phyloP scores from a whole-genome alignment of 2,797 vertebrate genomes.

The Acrossocheilus fasciatus region DNA sequence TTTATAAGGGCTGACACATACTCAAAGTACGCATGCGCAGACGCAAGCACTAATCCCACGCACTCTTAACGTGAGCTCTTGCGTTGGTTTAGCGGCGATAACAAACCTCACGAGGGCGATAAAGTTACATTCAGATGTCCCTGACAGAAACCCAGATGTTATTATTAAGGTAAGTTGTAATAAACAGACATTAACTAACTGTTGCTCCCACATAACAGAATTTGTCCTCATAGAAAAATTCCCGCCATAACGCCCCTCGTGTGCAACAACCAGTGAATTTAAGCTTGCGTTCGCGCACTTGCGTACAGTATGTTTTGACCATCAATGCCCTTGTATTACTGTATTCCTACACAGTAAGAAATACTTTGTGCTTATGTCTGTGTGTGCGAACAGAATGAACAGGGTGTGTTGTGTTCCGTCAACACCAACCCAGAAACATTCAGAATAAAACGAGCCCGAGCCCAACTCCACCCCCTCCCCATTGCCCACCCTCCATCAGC shows the following conservation, averaged over 20 bases:
- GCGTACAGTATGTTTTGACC: neutral
- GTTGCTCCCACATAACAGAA: neutral
- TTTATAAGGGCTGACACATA: neutral
- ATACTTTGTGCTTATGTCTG: conserved; percentile 57
- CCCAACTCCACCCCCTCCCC: conserved; percentile 54
- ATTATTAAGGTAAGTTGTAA: neutral
- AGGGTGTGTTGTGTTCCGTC: conserved; percentile 73
- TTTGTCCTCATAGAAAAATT: neutral
- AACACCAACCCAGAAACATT: conserved; percentile 80
- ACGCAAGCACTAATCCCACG: neutral
- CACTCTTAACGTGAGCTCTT: neutral
- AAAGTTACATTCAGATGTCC: conserved; percentile 16
- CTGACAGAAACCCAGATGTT: neutral
- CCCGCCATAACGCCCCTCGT: neutral
- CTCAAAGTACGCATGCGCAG: neutral
- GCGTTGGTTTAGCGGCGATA: neutral
- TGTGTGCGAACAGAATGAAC: conserved; percentile 74
- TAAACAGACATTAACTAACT: neutral
- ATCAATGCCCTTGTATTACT: neutral
- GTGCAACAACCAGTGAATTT: neutral
- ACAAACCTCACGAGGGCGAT: conserved; percentile 1
- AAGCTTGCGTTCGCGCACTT: neutral
- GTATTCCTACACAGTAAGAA: conserved; percentile 30
- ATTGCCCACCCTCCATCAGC: conserved; percentile 56
- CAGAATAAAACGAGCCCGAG: conserved; percentile 70